These are phyloP conservation scores for Drosophila gaucha DNA, from an alignment of 2,888 invertebrate genomes.

Conservation along the genomic window DNA sequence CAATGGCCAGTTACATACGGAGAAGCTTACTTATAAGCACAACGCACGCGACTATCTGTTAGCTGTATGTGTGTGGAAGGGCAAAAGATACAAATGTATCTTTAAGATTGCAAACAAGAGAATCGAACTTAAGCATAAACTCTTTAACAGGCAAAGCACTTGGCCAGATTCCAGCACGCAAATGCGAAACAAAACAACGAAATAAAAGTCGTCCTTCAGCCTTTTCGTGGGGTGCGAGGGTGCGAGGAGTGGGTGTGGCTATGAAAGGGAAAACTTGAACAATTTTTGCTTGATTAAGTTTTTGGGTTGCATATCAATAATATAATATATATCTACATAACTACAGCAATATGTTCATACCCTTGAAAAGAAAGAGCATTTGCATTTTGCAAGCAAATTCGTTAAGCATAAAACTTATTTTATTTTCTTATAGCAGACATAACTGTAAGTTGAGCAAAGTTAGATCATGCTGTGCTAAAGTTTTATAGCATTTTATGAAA, in stretches of 20 bases:
- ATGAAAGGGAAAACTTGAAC: conserved; percentile 38
- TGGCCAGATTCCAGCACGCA: conserved; percentile 28
- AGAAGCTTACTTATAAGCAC: conserved; percentile 51
- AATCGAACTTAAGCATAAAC: conserved; percentile 1
- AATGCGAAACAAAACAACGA: conserved; percentile 27
- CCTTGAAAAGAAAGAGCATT: background rate
- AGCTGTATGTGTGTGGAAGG: conserved; percentile 4
- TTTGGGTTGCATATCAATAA: conserved; percentile 70
- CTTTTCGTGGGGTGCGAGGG: background rate
- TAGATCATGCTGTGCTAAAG: too few relatives aligned
- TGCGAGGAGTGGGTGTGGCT: background rate
- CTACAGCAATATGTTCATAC: background rate
- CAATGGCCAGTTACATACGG: conserved; percentile 21
- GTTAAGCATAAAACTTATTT: background rate
- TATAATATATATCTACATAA: conserved; percentile 29
- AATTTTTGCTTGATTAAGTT: conserved; percentile 73
- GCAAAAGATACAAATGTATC: conserved; percentile 13
- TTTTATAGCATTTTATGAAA: too few relatives aligned
- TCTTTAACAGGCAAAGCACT: conserved; percentile 21
- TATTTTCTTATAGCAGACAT: too few relatives aligned
- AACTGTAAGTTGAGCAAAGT: too few relatives aligned
- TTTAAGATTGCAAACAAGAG: conserved; percentile 34
- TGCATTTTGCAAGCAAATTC: background rate
- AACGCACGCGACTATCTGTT: conserved; percentile 64
- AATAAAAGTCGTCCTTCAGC: conserved; percentile 19